Percentiles rank a stretch among this genome's conserved stretches.
Conservation (phyloP, 2,113 vertebrate species). For the Cricetomys ansorgei region DNA sequence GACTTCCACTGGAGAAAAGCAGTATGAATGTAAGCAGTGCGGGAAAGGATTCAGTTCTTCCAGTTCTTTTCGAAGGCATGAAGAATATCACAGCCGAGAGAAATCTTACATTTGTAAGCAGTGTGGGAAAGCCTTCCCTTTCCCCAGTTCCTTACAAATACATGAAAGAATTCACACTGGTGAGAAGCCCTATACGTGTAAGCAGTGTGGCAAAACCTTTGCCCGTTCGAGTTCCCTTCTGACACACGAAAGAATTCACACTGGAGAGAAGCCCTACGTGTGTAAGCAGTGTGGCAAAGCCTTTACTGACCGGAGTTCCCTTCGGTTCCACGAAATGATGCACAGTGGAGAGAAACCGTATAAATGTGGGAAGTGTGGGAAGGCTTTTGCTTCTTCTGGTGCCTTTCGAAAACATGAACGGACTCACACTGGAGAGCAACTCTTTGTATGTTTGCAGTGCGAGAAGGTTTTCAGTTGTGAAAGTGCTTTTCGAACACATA, state of each 20-base stretch:
- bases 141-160: background rate
- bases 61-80: background rate
- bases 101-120: background rate
- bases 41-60: background rate
- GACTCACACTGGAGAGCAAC: background rate
- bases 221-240: background rate
- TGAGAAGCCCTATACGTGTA: background rate
- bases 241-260: background rate
- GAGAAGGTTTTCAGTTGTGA: conserved; percentile 5
- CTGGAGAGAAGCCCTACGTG: background rate
- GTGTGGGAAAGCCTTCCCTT: background rate
- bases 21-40: background rate
- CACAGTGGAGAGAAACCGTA: background rate
- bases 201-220: background rate
- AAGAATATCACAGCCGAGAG: background rate
- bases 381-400: background rate
- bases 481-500: background rate
- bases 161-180: background rate
- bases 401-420: background rate
- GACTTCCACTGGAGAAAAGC: too few relatives aligned
- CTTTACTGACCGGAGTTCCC: background rate
- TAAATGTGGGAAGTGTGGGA: background rate
- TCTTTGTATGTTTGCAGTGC: background rate
- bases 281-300: background rate
- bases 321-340: background rate